Conservation (phyloP, 2,113 vertebrate species). For the Crocuta crocuta region DNA sequence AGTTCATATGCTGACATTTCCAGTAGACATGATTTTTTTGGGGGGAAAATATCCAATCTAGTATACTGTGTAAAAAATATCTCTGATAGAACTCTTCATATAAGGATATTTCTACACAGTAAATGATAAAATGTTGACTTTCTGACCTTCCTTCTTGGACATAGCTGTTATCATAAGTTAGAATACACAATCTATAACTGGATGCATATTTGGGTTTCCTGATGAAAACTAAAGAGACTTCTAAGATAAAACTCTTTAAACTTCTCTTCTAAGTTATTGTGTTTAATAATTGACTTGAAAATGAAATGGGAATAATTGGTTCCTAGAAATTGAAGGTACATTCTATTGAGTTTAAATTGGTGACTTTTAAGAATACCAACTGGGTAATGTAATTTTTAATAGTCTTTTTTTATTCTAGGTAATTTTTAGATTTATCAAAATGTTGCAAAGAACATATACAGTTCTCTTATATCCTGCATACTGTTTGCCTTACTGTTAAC, state of each 20-base stretch:
- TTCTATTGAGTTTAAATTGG: conserved; percentile 10
- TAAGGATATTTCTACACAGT: conserved; percentile 17
- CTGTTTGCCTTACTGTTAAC: not conserved
- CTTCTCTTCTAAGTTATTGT: conserved; percentile 33
- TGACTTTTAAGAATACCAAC: not conserved
- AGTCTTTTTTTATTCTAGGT: not conserved
- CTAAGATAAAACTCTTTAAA: conserved; percentile 57
- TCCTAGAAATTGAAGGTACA: not conserved
- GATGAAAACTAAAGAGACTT: conserved; percentile 42
- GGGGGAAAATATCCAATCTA: not conserved
- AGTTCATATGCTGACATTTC: not conserved
- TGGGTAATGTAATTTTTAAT: not conserved
- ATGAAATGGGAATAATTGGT: conserved; percentile 32
- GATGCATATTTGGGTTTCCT: conserved; percentile 28
- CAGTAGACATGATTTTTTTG: not conserved
- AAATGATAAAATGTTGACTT: conserved; percentile 32
- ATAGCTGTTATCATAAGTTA: not conserved
- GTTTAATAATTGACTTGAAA: conserved; percentile 73
- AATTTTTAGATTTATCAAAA: not conserved
- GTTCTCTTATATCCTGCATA: not conserved
- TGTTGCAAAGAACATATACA: not conserved
- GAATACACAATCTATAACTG: not conserved
- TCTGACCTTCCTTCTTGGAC: not conserved
- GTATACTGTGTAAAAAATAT: not conserved
- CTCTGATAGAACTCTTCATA: conserved; percentile 20